phyloP scores from a whole-genome alignment of 2,797 vertebrate species.

The Alectoris magna region DNA sequence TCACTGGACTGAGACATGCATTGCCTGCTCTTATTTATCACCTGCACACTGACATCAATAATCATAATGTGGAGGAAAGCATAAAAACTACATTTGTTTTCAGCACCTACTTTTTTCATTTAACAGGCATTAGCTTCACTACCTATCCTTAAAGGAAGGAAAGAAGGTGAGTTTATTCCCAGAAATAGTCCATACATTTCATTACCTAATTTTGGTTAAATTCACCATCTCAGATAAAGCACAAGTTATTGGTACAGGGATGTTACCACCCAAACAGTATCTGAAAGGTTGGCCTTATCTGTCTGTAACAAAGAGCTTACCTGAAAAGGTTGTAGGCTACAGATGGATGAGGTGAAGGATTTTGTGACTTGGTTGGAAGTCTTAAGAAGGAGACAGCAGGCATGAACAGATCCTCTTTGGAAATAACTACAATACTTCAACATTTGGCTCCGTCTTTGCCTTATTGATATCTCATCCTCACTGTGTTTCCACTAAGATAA shows the following conservation, averaged over 20 bases:
- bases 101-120: not conserved
- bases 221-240: not conserved
- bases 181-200: not conserved
- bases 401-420: not conserved
- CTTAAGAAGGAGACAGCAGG: not conserved
- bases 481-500: not conserved
- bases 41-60: not conserved
- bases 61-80: not conserved
- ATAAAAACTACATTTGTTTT: not conserved
- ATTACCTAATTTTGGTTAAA: not conserved
- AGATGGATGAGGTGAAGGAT: not conserved
- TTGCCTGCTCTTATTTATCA: not conserved
- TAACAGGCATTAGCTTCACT: not conserved
- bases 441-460: not conserved
- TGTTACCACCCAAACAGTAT: not conserved
- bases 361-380: not conserved
- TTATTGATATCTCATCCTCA: not conserved
- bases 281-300: not conserved
- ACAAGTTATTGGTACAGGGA: not conserved
- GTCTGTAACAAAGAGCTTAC: not conserved
- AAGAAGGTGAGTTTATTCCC: not conserved
- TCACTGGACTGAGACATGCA: slow-evolving; percentile 1
- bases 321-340: not conserved
- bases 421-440: not conserved
- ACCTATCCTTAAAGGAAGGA: not conserved